Evolutionary conservation across 2,113 vertebrate genomes (phyloP).

Genomic region (Mesitornis unicolor): DNA sequence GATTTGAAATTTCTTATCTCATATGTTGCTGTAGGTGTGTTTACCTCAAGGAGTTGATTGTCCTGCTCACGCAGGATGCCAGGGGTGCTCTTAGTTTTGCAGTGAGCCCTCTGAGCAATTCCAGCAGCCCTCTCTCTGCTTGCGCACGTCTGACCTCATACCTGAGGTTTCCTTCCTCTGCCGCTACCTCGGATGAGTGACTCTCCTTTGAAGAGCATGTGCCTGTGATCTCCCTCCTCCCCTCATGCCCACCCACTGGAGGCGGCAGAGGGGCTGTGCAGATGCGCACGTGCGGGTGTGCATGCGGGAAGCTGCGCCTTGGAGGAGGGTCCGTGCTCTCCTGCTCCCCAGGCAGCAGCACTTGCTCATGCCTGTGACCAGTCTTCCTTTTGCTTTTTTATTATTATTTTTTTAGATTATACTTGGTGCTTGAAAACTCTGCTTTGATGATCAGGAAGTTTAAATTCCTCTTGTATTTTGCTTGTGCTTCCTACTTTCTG

Average conservation of each 20-base stretch:
- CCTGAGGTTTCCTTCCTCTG: conserved; percentile 57
- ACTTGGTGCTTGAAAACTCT: not conserved
- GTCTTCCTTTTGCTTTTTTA: not conserved
- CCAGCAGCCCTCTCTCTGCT: not conserved
- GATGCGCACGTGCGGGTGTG: conserved; percentile 2
- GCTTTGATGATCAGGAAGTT: conserved; percentile 30
- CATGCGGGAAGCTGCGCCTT: not conserved
- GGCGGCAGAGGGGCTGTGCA: not conserved
- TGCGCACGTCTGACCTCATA: conserved; percentile 26
- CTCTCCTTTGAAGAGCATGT: conserved; percentile 3
- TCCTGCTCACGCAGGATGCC: accelerated
- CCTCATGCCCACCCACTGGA: not conserved
- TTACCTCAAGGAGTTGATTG: not conserved
- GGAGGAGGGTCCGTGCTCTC: not conserved
- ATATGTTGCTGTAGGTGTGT: not conserved
- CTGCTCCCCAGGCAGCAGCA: not conserved
- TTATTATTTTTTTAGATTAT: conserved; percentile 21
- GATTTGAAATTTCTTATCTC: not conserved
- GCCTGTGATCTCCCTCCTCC: conserved; percentile 42
- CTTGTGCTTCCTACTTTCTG: not conserved
- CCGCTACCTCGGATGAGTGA: conserved; percentile 14
- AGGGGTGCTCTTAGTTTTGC: not conserved
- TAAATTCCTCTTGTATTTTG: not conserved
- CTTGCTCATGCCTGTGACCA: not conserved
- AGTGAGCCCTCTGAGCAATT: not conserved